phyloP scores from a whole-genome alignment of 2,113 vertebrate genomes.

The Psilopogon haemacephalus region DNA sequence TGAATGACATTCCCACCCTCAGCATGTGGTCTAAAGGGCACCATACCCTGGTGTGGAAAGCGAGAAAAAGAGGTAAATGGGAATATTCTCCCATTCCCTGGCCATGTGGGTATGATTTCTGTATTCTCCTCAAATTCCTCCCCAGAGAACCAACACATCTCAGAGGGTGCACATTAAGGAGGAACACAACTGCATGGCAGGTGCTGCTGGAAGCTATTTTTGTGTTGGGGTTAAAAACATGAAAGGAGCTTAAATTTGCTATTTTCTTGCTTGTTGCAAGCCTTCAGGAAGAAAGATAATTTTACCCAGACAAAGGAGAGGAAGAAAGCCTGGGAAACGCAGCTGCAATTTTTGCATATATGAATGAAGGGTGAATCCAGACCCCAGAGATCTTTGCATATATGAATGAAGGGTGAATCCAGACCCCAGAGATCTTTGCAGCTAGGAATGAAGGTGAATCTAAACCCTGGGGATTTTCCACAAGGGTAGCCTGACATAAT shows the following conservation, averaged over 20 bases:
- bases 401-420: background rate
- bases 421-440: background rate
- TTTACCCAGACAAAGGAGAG: background rate
- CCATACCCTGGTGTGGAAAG: background rate
- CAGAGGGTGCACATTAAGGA: background rate
- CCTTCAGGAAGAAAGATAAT: constrained; percentile 2
- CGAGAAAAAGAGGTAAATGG: background rate
- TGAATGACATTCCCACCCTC: background rate
- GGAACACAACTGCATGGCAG: background rate
- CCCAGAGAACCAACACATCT: background rate
- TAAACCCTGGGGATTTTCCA: background rate
- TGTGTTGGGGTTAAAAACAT: background rate
- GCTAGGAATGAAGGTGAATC: background rate
- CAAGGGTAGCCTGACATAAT: background rate
- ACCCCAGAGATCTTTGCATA: background rate
- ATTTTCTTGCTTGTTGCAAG: constrained; percentile 6
- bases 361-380: background rate
- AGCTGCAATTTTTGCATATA: constrained; percentile 2
- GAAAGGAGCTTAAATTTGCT: constrained; percentile 13
- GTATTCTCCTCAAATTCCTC: background rate
- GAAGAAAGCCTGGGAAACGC: background rate
- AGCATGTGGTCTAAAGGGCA: accelerated
- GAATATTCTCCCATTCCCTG: background rate
- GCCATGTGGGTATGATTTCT: background rate
- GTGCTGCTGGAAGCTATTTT: background rate